Base-by-base conservation (phyloP, 1,140 invertebrate species). In the Euborellia annulipes region DNA sequence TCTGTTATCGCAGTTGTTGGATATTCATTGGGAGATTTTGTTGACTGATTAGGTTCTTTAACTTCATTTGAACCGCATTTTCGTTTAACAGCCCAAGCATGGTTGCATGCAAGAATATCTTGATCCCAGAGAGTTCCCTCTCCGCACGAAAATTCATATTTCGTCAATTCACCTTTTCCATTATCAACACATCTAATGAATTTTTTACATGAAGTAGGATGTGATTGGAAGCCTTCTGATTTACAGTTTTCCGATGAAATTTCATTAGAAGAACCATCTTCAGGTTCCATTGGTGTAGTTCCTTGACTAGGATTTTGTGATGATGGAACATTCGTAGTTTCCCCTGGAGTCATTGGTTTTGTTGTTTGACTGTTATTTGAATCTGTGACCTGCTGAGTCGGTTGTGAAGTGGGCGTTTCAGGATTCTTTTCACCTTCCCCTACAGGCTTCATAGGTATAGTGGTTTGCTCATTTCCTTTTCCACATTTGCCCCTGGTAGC, bases 101-200 rank as follows among this genome's bases (percentile, higher is more conserved):
- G 64, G 55, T 65, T 72, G 59, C 62, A 73, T 52, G 59, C 63
- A 55, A 58, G 63, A 49, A 55, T 56, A 37, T 58, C 61, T 49
- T 58, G 54, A 53, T 69, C 66, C 58, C 65, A 69, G 32, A 68
- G 65, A 46, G 60, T 68, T 49, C 63, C 59, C 52, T 61, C 55
- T 43, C 60, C 58, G 52, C 61, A 64, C 23, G 49, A 47, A 50
- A 63, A 65, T 22, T 63, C 59, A 50, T 67, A 68, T 57, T 68
- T 72, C 41, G 62, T 70, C 50, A 69, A 80, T 2, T 60, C 63
- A 42, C 63, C 67, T 23, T 64, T 55, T 0, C 69, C 70, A 46
- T 73, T 68, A 45, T 67, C 66, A 16, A 85, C 76, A 62, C 83
- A 86, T 61, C 81, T 71, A 55, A 83, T 83, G 58, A 85, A 86